Conservation (phyloP, 2,797 vertebrate genomes). For the Falco novaeseelandiae region DNA sequence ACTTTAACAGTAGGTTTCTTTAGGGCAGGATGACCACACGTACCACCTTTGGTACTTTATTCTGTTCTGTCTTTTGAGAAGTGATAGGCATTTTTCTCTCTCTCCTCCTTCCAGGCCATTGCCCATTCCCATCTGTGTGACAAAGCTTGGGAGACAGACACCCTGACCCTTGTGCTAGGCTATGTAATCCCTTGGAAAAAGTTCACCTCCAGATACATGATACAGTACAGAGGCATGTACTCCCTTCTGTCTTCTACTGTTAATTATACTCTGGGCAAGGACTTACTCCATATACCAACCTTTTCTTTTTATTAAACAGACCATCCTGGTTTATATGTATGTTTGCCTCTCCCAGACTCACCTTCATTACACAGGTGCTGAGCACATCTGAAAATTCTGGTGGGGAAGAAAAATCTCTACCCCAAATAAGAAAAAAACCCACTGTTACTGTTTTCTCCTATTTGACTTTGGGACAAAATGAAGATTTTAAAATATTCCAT, state of each 20-base stretch:
- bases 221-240: not conserved
- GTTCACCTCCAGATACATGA: not conserved
- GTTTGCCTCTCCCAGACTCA: not conserved
- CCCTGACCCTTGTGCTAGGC: not conserved
- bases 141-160: not conserved
- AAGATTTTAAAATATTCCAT: not conserved
- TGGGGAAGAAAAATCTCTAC: not conserved
- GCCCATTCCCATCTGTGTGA: not conserved
- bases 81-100: not conserved
- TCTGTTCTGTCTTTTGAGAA: not conserved
- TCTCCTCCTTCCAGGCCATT: not conserved
- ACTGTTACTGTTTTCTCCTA: not conserved
- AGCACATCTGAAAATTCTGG: not conserved
- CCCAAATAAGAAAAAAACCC: fast-evolving
- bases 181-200: not conserved
- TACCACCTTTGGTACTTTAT: not conserved
- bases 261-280: not conserved
- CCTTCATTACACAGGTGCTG: not conserved
- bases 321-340: not conserved
- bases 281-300: not conserved
- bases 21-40: not conserved
- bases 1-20: not conserved
- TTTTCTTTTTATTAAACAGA: not conserved
- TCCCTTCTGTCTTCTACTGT: not conserved
- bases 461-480: not conserved